phyloP scores from a whole-genome alignment of 2,797 vertebrate species.

The Tarsius wallacei region DNA sequence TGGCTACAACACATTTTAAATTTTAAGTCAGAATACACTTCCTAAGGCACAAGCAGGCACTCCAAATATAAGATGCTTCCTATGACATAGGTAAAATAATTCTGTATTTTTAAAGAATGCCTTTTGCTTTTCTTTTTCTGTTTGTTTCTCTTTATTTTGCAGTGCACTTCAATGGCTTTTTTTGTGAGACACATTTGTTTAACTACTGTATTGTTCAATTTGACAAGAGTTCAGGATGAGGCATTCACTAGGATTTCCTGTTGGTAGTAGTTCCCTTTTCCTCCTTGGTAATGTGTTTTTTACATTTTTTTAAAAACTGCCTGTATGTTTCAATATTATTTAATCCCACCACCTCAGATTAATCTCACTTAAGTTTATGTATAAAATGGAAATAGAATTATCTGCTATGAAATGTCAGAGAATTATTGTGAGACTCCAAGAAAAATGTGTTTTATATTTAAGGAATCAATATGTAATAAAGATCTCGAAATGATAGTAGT shows the following conservation, averaged over 20 bases:
- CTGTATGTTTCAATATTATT: conserved; percentile 26
- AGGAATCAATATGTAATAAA: not conserved
- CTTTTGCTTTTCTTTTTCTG: not conserved
- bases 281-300: conserved; percentile 66
- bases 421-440: conserved; percentile 34
- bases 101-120: not conserved
- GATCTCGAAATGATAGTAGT: not conserved
- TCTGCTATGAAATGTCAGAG: not conserved
- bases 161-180: not conserved
- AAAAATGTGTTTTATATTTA: conserved; percentile 49
- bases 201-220: conserved; percentile 78
- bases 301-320: conserved; percentile 56
- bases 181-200: conserved; percentile 15
- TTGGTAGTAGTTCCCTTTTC: conserved; percentile 43
- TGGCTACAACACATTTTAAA: not conserved
- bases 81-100: not conserved
- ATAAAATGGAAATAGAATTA: not conserved
- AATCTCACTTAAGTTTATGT: not conserved
- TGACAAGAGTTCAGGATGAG: conserved; percentile 72
- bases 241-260: conserved; percentile 85
- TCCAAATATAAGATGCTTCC: not conserved
- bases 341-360: not conserved
- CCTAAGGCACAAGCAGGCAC: not conserved
- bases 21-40: not conserved
- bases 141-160: conserved; percentile 61